Conservation (phyloP, 2,797 vertebrate genomes). For the Melanotaenia boesemani region DNA sequence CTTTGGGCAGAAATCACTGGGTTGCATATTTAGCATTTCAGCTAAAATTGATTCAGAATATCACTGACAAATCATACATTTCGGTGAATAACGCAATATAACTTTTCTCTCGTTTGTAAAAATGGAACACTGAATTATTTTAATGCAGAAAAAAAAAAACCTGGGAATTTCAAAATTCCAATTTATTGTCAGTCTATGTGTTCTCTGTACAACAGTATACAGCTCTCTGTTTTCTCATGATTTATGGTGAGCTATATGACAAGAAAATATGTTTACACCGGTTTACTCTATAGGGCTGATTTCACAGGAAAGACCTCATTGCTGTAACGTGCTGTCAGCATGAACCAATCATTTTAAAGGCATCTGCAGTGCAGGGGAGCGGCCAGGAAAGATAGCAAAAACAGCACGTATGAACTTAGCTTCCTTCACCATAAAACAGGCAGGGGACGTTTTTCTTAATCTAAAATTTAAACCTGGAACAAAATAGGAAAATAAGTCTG, state of each 20-base stretch:
- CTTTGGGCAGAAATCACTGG: neutral
- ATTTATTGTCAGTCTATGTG: neutral
- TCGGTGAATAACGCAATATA: neutral
- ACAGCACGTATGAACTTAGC: neutral
- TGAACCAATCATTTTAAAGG: constrained; percentile 27
- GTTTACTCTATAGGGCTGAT: constrained; percentile 41
- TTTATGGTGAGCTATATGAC: neutral
- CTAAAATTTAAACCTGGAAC: no score
- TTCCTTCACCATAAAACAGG: no score
- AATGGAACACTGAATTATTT: neutral
- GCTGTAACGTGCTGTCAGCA: neutral
- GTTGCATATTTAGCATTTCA: neutral
- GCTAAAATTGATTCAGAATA: neutral
- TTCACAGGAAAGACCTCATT: constrained; percentile 14
- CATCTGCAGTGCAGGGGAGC: constrained; percentile 9
- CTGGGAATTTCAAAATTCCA: neutral
- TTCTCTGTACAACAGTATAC: constrained; percentile 27
- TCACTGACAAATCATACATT: neutral
- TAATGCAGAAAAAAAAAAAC: neutral
- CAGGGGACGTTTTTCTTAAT: no score
- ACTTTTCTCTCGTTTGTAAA: no score
- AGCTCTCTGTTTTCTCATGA: constrained; percentile 38
- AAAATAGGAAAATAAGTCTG: neutral
- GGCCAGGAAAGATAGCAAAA: neutral
- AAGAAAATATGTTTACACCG: constrained; percentile 15